phyloP scores from a whole-genome alignment of 2,888 invertebrate genomes.

The Acronicta alni region DNA sequence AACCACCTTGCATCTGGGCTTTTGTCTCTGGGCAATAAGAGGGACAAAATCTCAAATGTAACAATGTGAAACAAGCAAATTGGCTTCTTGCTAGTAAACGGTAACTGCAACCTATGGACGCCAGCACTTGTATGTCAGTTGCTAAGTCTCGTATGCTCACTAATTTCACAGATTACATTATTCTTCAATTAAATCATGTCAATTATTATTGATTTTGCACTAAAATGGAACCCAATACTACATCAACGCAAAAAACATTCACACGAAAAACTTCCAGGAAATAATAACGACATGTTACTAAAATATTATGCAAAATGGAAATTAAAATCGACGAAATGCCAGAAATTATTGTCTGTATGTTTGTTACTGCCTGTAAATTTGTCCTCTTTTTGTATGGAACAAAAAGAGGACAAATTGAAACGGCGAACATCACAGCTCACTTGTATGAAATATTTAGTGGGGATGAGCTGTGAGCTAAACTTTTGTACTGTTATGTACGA shows the following conservation, averaged over 20 bases:
- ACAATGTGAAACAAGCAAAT: no score
- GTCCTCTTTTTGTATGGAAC: neutral
- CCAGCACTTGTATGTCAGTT: no score
- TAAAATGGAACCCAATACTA: neutral
- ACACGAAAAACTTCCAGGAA: neutral
- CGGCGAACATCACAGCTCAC: constrained; percentile 20
- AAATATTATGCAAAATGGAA: no score
- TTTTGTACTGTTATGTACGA: constrained; percentile 19
- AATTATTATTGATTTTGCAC: neutral
- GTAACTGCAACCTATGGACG: no score
- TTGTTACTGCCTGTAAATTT: no score
- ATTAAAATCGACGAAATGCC: neutral
- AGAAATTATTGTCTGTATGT: constrained; percentile 1
- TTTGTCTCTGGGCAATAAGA: no score
- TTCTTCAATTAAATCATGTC: no score
- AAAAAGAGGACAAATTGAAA: constrained; percentile 31
- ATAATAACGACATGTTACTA: neutral
- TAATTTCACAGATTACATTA: no score
- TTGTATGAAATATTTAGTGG: constrained; percentile 33
- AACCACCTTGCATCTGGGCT: no score
- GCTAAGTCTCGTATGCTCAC: no score
- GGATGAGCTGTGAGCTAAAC: constrained; percentile 16
- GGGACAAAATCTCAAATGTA: no score
- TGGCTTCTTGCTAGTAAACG: no score
- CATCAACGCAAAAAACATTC: neutral